Conservation (phyloP, 2,797 vertebrate species). For the Sebastes iracundus region DNA sequence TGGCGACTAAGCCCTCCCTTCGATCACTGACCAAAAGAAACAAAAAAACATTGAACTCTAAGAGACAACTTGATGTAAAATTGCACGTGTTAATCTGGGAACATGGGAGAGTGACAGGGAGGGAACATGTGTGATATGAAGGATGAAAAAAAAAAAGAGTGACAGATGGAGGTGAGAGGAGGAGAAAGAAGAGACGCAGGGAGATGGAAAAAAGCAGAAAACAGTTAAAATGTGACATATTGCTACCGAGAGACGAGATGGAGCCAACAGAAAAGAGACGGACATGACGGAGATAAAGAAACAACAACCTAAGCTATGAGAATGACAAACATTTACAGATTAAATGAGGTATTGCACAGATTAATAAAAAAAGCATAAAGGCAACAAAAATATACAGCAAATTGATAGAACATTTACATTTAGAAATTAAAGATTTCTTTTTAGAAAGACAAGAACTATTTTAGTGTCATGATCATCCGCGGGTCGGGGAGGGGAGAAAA, state of each 20-base stretch:
- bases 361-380: slow-evolving; percentile 89
- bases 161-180: slow-evolving; percentile 44
- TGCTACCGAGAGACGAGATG: slow-evolving; percentile 14
- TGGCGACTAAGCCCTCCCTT: slow-evolving; percentile 83
- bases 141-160: slow-evolving; percentile 5
- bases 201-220: not conserved
- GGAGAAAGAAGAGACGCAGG: not conserved
- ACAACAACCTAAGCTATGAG: slow-evolving; percentile 56
- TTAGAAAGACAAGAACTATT: slow-evolving; percentile 89
- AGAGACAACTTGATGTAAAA: slow-evolving; percentile 85
- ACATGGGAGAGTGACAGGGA: slow-evolving; percentile 47
- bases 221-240: slow-evolving; percentile 39
- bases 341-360: slow-evolving; percentile 99
- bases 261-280: not conserved
- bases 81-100: slow-evolving; percentile 77
- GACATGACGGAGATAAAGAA: slow-evolving; percentile 6
- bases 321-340: slow-evolving; percentile 91
- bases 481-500: slow-evolving; percentile 10
- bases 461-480: slow-evolving; percentile 88
- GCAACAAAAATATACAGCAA: slow-evolving; percentile 99
- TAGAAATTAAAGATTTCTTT: slow-evolving; percentile 85
- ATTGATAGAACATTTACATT: slow-evolving; percentile 95
- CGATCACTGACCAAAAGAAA: slow-evolving; percentile 83
- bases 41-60: slow-evolving; percentile 65
- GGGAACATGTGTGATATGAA: slow-evolving; percentile 33